A percentile compares a stretch with the other conserved stretches of the same genome.
These are phyloP conservation scores for Caerostris darwini DNA, from an alignment of 1,140 invertebrate genomes.

Conservation along the genomic window DNA sequence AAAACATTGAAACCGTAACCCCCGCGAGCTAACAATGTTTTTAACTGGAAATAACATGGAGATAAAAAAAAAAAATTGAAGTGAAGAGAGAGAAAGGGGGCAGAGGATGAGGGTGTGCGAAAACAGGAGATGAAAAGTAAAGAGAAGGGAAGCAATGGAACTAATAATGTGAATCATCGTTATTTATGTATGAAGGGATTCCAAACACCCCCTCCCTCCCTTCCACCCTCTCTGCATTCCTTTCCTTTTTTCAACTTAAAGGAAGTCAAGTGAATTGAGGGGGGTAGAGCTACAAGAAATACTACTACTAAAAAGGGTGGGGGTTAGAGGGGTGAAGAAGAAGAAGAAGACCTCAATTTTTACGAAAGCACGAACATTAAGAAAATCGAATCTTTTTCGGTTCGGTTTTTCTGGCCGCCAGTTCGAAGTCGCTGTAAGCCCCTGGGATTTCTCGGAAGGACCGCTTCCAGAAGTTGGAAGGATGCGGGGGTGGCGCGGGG, in stretches of 20 bases:
- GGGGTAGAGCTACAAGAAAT: too few relatives aligned
- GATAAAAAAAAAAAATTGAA: conserved; percentile 1
- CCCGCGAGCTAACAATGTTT: conserved; percentile 6
- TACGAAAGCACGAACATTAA: conserved; percentile 60
- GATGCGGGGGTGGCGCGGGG: background rate
- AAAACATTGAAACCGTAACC: conserved; percentile 10
- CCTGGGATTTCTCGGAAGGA: conserved; percentile 19
- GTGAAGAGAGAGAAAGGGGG: background rate
- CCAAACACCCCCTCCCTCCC: background rate
- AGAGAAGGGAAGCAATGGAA: conserved; percentile 23
- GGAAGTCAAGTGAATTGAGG: background rate
- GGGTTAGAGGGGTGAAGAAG: background rate
- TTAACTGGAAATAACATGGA: conserved; percentile 3
- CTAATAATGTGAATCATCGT: conserved; percentile 64
- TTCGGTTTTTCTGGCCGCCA: conserved; percentile 32
- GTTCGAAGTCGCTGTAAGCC: conserved; percentile 47
- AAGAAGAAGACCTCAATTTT: background rate
- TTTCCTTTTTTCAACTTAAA: background rate
- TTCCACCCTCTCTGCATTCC: background rate
- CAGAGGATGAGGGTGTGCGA: background rate
- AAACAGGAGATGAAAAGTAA: conserved; percentile 20
- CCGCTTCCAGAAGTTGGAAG: conserved; percentile 9
- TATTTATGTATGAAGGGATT: conserved; percentile 61
- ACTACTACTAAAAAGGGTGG: background rate
- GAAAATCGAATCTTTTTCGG: conserved; percentile 52